These are phyloP conservation scores for Tyrannus savana DNA, from an alignment of 2,113 vertebrate genomes.

Conservation along the genomic window DNA sequence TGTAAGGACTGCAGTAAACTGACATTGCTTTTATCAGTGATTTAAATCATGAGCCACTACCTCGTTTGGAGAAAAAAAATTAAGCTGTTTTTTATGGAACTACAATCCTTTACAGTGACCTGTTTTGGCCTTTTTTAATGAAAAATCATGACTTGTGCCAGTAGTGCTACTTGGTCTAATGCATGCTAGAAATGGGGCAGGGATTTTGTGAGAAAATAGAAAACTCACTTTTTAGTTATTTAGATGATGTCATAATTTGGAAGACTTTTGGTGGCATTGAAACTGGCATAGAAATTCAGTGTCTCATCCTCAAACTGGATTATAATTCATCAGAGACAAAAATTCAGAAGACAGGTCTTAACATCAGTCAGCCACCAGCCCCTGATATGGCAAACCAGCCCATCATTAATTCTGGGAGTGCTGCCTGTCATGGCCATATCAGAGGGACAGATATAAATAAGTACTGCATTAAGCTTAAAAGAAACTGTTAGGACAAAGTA, in stretches of 20 bases:
- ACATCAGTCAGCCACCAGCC: background rate
- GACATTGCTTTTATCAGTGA: background rate
- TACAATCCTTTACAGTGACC: background rate
- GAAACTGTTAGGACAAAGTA: background rate
- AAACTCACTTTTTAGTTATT: background rate
- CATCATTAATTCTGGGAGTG: background rate
- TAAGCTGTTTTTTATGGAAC: background rate
- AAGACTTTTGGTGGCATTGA: background rate
- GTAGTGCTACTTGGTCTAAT: background rate
- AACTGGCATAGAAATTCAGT: background rate
- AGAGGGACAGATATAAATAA: background rate
- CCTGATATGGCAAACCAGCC: background rate
- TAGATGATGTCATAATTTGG: background rate
- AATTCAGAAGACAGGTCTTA: background rate
- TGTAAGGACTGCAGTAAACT: background rate
- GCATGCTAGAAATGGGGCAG: background rate
- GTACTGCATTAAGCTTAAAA: background rate
- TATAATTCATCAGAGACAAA: background rate
- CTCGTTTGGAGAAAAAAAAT: background rate
- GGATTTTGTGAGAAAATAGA: background rate
- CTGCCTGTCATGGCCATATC: background rate
- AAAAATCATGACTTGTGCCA: background rate
- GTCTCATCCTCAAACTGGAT: background rate
- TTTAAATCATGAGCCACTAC: background rate
- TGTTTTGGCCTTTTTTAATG: background rate